Base-by-base conservation (phyloP, 2,797 vertebrate genomes). In the Gymnoscopelus microlampas region DNA sequence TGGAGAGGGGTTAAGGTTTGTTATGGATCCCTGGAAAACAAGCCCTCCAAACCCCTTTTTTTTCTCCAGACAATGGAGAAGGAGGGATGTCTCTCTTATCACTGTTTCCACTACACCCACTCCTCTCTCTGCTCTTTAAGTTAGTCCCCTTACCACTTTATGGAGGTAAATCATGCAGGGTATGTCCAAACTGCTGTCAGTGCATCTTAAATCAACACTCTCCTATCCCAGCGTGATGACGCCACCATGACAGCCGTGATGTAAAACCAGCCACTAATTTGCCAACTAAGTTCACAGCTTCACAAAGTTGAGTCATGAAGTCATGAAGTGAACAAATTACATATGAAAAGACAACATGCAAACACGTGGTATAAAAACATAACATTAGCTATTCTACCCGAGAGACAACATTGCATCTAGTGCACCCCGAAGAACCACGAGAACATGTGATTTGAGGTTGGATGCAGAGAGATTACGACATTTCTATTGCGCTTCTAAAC, bases 151-250 rank as follows among this genome's bases (percentile, higher is more conserved):
- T 48, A 61, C 70, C 76, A 79, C 71, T 66, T 74, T 64, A 9
- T 47, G 77, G 32, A 58, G 10, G 47, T 75, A 50, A 10, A 53
- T 80, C 59, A 74, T 14, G 57, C 0, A 65, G 56, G 57, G 49
- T 53, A 60, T 9, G 69, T 26, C 26, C 51, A 71, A 65, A 60
- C 47, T 29, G 9, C 73, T 69, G 71, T 80, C 67, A 13, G 63
- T 56, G 15, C 60, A 63, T 67, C 80, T 78, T 78, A 73, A 83
- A 85, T 81, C 77, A 73, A 26, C 54, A 24, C 10, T 2, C 55
- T 71, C 64, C 65, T 58, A 44, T 68, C 69, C 49, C 73, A 24
- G 78, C 73, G 63, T 66, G 71, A 29, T 1, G 51, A 73, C 63
- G 66, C 57, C 53, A 1, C 23, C 50, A 77, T 79, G 73, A 79